Conservation (phyloP, 1,140 invertebrate species). For the Copidosoma floridanum region DNA sequence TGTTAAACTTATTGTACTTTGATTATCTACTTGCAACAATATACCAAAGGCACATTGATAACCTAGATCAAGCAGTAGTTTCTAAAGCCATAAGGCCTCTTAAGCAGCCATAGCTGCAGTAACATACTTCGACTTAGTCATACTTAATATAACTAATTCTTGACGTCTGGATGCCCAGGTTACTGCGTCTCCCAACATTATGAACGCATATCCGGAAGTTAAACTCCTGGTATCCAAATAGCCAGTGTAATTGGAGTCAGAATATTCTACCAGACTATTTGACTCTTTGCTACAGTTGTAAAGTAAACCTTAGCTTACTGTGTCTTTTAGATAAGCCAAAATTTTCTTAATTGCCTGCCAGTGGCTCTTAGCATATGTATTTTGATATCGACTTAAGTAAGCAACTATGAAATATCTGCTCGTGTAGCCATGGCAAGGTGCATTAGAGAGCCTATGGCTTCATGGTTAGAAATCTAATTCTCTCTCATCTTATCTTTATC, state of each 20-base stretch:
- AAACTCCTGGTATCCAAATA: constrained; percentile 28
- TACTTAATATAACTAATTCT: no score
- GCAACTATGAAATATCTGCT: neutral
- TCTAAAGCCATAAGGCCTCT: neutral
- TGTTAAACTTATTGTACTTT: constrained; percentile 44
- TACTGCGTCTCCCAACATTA: constrained; percentile 31
- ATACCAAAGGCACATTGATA: no score
- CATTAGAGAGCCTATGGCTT: neutral
- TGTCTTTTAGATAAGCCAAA: neutral
- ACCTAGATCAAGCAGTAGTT: neutral
- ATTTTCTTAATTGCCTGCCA: neutral
- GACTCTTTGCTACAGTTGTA: neutral
- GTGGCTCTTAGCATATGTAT: neutral
- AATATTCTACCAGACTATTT: neutral
- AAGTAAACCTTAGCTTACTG: neutral
- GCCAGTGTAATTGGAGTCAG: constrained; percentile 26
- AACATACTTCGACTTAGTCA: neutral
- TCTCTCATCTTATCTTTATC: no score
- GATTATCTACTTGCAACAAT: constrained; percentile 38
- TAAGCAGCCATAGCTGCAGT: neutral
- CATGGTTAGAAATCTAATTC: neutral
- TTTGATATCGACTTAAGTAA: neutral
- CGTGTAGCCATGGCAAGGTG: neutral
- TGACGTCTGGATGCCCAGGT: constrained; percentile 35
- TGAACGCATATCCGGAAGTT: constrained; percentile 40